Percentiles rank a stretch among this genome's conserved stretches.
Evolutionary conservation across 1,140 invertebrate genomes (phyloP).

Genomic region (Subanguina moxae): DNA sequence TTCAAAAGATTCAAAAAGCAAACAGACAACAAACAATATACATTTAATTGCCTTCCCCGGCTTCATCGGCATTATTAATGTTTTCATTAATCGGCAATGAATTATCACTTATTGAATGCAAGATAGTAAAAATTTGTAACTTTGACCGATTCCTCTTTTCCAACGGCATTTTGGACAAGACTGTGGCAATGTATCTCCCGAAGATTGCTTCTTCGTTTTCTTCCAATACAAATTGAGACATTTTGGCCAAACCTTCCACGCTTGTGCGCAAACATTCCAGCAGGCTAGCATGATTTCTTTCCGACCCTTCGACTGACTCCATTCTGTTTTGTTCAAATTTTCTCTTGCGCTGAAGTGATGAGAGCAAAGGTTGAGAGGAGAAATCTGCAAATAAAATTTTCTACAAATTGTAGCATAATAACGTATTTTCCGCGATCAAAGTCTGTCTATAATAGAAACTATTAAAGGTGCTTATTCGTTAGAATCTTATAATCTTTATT

Average conservation of each 20-base stretch:
- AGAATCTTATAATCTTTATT: too few species aligned
- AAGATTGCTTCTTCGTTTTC: slow-evolving; percentile 7
- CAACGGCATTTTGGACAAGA: slow-evolving; percentile 1
- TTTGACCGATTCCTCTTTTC: slow-evolving; percentile 1
- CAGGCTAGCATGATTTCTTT: background rate
- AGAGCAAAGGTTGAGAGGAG: background rate
- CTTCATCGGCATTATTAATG: too few species aligned
- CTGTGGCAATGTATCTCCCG: slow-evolving; percentile 1
- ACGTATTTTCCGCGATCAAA: too few species aligned
- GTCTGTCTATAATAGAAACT: too few species aligned
- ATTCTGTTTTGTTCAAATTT: background rate
- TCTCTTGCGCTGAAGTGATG: background rate
- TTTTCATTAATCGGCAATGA: too few species aligned
- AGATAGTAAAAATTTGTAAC: slow-evolving; percentile 1
- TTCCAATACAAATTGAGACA: background rate
- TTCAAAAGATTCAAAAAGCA: too few species aligned
- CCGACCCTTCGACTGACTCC: background rate
- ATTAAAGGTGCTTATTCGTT: too few species aligned
- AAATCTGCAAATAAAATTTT: background rate
- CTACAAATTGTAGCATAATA: background rate
- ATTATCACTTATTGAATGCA: background rate
- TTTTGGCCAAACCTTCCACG: background rate
- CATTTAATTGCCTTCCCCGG: too few species aligned
- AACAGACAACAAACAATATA: too few species aligned
- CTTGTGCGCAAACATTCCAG: background rate